Evolutionary conservation across 1,140 invertebrate genomes (phyloP).

Genomic region (Helicoverpa armigera): DNA sequence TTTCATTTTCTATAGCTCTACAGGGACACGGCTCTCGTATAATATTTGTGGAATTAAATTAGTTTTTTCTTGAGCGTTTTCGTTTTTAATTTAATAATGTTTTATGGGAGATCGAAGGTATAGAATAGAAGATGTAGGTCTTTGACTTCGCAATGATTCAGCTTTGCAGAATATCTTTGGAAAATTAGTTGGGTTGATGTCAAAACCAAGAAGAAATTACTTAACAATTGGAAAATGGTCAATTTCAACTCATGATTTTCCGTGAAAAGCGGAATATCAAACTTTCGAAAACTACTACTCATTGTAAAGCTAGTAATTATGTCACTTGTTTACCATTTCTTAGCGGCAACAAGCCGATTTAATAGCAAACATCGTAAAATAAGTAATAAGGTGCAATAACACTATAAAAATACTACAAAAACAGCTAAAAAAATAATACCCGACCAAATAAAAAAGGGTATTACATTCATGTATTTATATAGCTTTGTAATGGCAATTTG

Average conservation of each 20-base stretch:
- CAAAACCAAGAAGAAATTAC: too few relatives aligned
- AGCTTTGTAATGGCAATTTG: not conserved
- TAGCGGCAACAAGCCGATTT: not conserved
- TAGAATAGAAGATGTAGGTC: too few relatives aligned
- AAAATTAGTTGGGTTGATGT: too few relatives aligned
- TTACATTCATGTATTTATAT: conserved; percentile 11
- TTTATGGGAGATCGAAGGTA: not conserved
- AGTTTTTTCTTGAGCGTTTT: not conserved
- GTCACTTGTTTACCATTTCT: too few relatives aligned
- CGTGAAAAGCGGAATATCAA: too few relatives aligned
- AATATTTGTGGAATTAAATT: conserved; percentile 1
- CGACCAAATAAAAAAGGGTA: not conserved
- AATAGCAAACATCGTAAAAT: not conserved
- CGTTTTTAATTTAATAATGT: not conserved
- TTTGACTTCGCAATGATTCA: too few relatives aligned
- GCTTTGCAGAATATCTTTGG: not conserved
- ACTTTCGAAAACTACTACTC: too few relatives aligned
- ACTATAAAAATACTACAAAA: not conserved
- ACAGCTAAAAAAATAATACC: not conserved
- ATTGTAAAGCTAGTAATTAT: too few relatives aligned
- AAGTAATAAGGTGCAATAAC: not conserved
- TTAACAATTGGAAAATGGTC: too few relatives aligned
- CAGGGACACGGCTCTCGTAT: not conserved
- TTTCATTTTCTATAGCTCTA: conserved; percentile 20
- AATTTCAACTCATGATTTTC: too few relatives aligned